These are phyloP conservation scores for Muscina levida DNA, from an alignment of 2,888 invertebrate genomes.

Conservation along the genomic window DNA sequence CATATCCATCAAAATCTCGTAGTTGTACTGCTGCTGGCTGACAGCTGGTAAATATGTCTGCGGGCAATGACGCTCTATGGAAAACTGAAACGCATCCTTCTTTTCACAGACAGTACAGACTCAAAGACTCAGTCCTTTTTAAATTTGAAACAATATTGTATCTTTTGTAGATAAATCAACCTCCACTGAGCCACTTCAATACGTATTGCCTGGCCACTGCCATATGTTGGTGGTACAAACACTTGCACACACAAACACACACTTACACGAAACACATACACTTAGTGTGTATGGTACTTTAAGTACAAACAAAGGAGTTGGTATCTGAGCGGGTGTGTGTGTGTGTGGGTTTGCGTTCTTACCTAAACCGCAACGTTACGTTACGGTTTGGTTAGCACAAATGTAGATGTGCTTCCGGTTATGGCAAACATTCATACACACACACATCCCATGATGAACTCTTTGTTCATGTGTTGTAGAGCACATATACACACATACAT, in stretches of 20 bases:
- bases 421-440: constrained; percentile 8
- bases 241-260: background rate
- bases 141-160: background rate
- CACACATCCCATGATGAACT: constrained; percentile 4
- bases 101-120: background rate
- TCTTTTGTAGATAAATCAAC: too few species aligned
- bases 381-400: constrained; percentile 3
- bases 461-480: background rate
- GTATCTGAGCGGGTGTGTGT: background rate
- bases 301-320: background rate
- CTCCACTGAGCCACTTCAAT: too few species aligned
- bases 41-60: background rate
- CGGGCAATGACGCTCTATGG: background rate
- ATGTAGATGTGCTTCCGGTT: constrained; percentile 24
- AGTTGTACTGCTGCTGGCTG: too few species aligned
- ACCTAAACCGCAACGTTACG: background rate
- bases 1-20: too few species aligned
- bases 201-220: background rate
- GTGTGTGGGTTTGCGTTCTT: background rate
- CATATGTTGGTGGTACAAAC: too few species aligned
- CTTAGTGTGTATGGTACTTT: background rate
- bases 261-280: background rate
- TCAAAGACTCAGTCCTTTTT: background rate
- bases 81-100: background rate
- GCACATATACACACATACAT: background rate